Percentiles rank a stretch among this genome's conserved stretches.
Evolutionary conservation across 2,888 invertebrate species (phyloP).

Genomic region (Cryptosula pallasiana): DNA sequence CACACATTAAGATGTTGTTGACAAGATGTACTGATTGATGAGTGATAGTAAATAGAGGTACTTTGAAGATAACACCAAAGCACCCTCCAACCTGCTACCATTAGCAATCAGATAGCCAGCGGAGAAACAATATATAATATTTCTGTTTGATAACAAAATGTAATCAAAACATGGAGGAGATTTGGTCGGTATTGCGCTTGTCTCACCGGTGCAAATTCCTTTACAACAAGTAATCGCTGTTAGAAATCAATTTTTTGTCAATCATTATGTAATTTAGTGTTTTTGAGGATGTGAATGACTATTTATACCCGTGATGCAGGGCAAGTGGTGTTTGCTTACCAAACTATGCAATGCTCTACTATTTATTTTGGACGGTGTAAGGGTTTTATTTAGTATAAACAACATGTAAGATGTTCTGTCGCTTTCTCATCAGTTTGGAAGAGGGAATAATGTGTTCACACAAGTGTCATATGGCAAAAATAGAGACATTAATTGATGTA

Average conservation of each 20-base stretch:
- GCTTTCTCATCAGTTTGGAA: conserved; percentile 3
- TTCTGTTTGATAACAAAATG: too few relatives aligned
- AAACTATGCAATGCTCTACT: neutral
- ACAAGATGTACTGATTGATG: too few relatives aligned
- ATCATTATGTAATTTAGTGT: neutral
- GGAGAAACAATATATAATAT: too few relatives aligned
- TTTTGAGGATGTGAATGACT: neutral
- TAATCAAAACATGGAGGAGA: too few relatives aligned
- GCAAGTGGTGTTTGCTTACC: conserved; percentile 11
- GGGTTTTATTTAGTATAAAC: conserved; percentile 19
- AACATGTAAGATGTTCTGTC: conserved; percentile 6
- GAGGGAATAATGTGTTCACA: neutral
- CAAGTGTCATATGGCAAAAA: conserved; percentile 20
- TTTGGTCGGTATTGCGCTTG: neutral
- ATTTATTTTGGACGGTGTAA: conserved; percentile 3
- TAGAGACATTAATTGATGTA: neutral
- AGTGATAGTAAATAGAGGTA: too few relatives aligned
- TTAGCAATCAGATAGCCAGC: too few relatives aligned
- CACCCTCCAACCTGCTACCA: too few relatives aligned
- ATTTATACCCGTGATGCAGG: neutral
- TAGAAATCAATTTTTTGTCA: neutral
- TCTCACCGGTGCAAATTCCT: neutral
- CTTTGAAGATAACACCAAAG: too few relatives aligned
- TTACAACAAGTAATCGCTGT: neutral
- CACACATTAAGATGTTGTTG: neutral